Evolutionary conservation across 2,113 vertebrate species (phyloP).

Genomic region (Brachypodius melanocephalos): DNA sequence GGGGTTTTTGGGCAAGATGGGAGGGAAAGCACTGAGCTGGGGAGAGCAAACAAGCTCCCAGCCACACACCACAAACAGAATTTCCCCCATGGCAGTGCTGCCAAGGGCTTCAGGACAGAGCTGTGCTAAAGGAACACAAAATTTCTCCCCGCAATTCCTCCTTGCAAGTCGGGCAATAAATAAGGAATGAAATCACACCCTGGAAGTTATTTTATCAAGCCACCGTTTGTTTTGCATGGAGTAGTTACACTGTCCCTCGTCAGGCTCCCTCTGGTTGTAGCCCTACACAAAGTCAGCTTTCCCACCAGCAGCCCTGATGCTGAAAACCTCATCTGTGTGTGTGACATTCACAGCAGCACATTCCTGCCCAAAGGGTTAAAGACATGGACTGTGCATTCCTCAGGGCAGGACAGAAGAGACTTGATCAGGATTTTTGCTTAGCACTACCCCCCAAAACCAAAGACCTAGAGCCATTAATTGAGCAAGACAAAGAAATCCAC

Average conservation of each 20-base stretch:
- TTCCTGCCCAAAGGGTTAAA: neutral
- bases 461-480: neutral
- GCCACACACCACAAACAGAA: neutral
- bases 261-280: neutral
- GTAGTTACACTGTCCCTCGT: accelerated
- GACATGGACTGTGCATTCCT: neutral
- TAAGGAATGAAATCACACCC: neutral
- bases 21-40: neutral
- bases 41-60: neutral
- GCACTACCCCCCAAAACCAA: neutral
- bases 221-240: neutral
- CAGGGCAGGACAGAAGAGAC: neutral
- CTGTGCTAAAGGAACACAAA: accelerated
- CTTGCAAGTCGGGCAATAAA: neutral
- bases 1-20: neutral
- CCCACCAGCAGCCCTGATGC: neutral
- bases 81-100: accelerated
- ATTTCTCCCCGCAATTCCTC: neutral
- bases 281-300: neutral
- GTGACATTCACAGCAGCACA: neutral
- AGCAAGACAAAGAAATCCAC: neutral
- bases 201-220: neutral
- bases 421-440: neutral
- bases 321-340: neutral
- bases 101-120: neutral